Conservation (phyloP, 2,888 invertebrate species). For the Eilema sororculum region DNA sequence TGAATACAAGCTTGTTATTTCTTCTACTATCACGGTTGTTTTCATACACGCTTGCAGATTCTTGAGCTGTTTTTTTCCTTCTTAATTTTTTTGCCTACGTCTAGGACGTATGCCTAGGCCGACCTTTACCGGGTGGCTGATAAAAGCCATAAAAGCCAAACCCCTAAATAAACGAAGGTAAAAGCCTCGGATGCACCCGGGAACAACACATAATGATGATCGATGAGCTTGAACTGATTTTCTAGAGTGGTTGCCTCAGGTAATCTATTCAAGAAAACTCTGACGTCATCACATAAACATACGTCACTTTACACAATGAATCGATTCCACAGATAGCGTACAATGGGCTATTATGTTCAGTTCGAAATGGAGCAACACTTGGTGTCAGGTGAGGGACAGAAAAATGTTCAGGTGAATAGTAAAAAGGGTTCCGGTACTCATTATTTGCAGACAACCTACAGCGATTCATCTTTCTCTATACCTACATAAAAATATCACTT, state of each 20-base stretch:
- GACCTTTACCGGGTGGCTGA: no score
- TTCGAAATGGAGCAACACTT: conserved; percentile 21
- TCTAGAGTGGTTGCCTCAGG: background rate
- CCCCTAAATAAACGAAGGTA: no score
- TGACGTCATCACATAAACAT: background rate
- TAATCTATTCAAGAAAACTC: conserved; percentile 1
- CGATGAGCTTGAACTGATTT: conserved; percentile 2
- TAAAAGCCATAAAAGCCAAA: no score
- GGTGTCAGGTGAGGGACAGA: background rate
- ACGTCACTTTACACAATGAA: conserved; percentile 42
- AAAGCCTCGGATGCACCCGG: no score
- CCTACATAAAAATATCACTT: background rate
- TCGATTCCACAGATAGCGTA: conserved; percentile 45
- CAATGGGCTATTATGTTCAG: conserved; percentile 45
- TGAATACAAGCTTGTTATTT: no score
- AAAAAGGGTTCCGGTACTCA: background rate
- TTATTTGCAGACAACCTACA: background rate
- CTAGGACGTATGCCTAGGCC: no score
- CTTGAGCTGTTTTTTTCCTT: no score
- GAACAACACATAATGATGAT: background rate
- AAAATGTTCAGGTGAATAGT: background rate
- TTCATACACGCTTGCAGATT: no score
- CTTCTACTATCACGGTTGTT: no score
- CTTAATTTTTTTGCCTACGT: no score
- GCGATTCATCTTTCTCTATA: background rate